Evolutionary conservation across 2,888 invertebrate species (phyloP).

Genomic region (Trichogramma dendrolimi): DNA sequence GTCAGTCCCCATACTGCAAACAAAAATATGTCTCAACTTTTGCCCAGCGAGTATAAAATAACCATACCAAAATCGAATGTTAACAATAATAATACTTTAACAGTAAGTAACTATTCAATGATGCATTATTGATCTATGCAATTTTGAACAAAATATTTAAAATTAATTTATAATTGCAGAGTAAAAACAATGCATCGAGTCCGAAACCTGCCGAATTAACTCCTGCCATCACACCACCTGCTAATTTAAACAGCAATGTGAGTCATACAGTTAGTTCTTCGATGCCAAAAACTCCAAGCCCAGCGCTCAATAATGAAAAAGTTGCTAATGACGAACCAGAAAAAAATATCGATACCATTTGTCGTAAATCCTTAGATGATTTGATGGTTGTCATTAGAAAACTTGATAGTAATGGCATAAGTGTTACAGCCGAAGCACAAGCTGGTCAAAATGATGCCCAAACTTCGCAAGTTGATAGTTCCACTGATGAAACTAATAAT

Average conservation of each 20-base stretch:
- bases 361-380: constrained; percentile 80
- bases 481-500: constrained; percentile 59
- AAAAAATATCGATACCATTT: constrained; percentile 72
- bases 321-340: constrained; percentile 56
- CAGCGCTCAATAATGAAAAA: constrained; percentile 52
- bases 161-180: too few species aligned
- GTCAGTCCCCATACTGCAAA: constrained; percentile 15
- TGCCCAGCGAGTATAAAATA: too few species aligned
- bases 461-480: constrained; percentile 65
- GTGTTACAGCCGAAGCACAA: constrained; percentile 65
- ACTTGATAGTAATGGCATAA: constrained; percentile 80
- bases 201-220: constrained; percentile 13
- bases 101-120: background rate
- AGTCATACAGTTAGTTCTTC: constrained; percentile 66
- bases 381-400: constrained; percentile 84
- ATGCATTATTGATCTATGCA: too few species aligned
- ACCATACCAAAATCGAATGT: too few species aligned
- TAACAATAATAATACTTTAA: background rate
- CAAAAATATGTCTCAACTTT: background rate
- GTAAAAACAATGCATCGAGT: constrained; percentile 29
- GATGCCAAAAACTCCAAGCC: constrained; percentile 81
- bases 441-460: constrained; percentile 43
- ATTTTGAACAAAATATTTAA: too few species aligned
- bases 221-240: constrained; percentile 1
- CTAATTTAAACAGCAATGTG: constrained; percentile 22